These are phyloP conservation scores for Rana temporaria DNA, from an alignment of 2,113 vertebrate genomes.

Conservation along the genomic window DNA sequence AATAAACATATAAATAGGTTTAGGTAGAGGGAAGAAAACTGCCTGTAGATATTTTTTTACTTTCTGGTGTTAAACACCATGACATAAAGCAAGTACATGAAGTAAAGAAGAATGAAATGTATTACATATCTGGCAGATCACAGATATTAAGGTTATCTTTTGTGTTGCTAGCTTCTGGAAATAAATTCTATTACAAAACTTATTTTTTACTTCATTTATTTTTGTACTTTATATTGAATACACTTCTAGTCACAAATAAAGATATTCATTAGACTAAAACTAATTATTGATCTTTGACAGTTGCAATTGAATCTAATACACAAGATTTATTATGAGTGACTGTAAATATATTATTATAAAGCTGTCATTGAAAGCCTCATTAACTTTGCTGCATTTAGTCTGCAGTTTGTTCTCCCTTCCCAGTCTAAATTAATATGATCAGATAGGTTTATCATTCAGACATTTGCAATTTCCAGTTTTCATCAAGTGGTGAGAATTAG, in stretches of 20 bases:
- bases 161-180: no score
- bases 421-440: constrained; percentile 20
- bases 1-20: no score
- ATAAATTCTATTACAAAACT: no score
- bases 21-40: no score
- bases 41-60: no score
- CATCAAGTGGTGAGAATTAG: constrained; percentile 35
- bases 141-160: no score
- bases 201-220: no score
- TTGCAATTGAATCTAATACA: constrained; percentile 37
- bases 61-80: no score
- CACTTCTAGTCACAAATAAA: not conserved
- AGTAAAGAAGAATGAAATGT: no score
- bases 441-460: constrained; percentile 39
- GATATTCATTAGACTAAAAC: constrained; percentile 20
- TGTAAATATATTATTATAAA: constrained; percentile 48
- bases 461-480: constrained; percentile 42
- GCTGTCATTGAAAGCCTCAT: constrained; percentile 31
- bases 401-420: constrained; percentile 14
- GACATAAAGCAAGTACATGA: no score
- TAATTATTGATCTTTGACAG: constrained; percentile 33
- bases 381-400: constrained; percentile 27
- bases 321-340: constrained; percentile 9
- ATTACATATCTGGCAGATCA: no score
- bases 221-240: not conserved